phyloP scores from a whole-genome alignment of 1,140 invertebrate genomes.

The Drosophila pallidifrons region DNA sequence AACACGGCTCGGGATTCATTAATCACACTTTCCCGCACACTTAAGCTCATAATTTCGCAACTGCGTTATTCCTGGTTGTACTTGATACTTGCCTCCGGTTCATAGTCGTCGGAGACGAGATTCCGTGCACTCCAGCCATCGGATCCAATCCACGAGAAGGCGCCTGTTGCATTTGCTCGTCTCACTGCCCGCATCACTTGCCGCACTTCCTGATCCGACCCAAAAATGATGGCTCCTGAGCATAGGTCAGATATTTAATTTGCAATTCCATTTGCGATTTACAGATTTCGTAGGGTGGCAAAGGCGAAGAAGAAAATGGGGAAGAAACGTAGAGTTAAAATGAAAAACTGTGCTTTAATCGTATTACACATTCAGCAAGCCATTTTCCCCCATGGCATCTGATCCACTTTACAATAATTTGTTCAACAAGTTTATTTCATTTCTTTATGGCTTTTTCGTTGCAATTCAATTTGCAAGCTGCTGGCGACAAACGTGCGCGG shows the following conservation, averaged over 20 bases:
- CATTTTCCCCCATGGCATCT: neutral
- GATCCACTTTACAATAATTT: conserved; percentile 8
- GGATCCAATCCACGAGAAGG: conserved; percentile 97
- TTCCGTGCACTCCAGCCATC: conserved; percentile 96
- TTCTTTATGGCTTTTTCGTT: neutral
- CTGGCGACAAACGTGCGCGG: neutral
- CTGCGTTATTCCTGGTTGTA: conserved; percentile 35
- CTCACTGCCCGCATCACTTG: conserved; percentile 96
- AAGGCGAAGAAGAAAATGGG: too few species aligned
- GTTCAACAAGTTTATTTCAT: conserved; percentile 10
- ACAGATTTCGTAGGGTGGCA: neutral
- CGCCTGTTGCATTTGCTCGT: conserved; percentile 93
- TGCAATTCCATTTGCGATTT: conserved; percentile 16
- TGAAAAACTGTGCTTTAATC: conserved; percentile 53
- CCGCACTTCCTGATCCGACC: conserved; percentile 97
- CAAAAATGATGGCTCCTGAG: conserved; percentile 97
- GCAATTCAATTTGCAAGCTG: neutral
- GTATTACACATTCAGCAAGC: conserved; percentile 31
- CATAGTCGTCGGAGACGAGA: conserved; percentile 95
- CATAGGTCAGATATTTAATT: conserved; percentile 9
- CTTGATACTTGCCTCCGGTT: conserved; percentile 88
- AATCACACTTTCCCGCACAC: conserved; percentile 74
- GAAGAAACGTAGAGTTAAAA: neutral
- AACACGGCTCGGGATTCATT: conserved; percentile 50
- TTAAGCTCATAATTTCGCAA: conserved; percentile 69